These are phyloP conservation scores for Leptura quadrifasciata DNA, from an alignment of 2,888 invertebrate species.

Conservation along the genomic window DNA sequence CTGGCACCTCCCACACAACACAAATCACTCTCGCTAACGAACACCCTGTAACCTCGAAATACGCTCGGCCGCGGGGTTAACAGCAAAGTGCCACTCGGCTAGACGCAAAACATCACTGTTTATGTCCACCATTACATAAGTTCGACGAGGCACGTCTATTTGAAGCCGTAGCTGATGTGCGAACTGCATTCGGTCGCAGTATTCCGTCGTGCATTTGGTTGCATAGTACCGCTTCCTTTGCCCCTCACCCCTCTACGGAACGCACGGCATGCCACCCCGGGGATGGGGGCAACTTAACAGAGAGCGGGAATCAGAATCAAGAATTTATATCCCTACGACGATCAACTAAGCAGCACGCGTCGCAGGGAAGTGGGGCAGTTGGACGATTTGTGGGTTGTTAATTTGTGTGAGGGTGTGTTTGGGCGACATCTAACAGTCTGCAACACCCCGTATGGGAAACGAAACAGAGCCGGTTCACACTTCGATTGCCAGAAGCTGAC, in stretches of 20 bases:
- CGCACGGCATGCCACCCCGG: conserved; percentile 50
- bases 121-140: conserved; percentile 63
- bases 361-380: conserved; percentile 33
- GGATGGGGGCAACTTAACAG: conserved; percentile 36
- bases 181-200: conserved; percentile 58
- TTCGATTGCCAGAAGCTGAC: neutral
- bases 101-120: conserved; percentile 25
- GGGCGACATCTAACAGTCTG: neutral
- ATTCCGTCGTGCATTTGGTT: conserved; percentile 60
- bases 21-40: conserved; percentile 25
- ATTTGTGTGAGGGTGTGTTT: neutral
- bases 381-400: conserved; percentile 31
- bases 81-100: neutral
- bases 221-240: conserved; percentile 59
- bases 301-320: conserved; percentile 33
- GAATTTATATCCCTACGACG: conserved; percentile 26
- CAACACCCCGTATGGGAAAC: neutral
- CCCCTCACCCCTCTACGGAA: conserved; percentile 54
- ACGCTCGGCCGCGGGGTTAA: conserved; percentile 16
- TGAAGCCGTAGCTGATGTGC: conserved; percentile 64
- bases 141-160: conserved; percentile 63
- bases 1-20: conserved; percentile 22
- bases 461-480: neutral
- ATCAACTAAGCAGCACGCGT: conserved; percentile 11
- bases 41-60: conserved; percentile 16